A percentile compares a stretch with the other conserved stretches of the same genome.
These are phyloP conservation scores for Sus cebifrons DNA, from an alignment of 2,797 vertebrate species.

Conservation along the genomic window DNA sequence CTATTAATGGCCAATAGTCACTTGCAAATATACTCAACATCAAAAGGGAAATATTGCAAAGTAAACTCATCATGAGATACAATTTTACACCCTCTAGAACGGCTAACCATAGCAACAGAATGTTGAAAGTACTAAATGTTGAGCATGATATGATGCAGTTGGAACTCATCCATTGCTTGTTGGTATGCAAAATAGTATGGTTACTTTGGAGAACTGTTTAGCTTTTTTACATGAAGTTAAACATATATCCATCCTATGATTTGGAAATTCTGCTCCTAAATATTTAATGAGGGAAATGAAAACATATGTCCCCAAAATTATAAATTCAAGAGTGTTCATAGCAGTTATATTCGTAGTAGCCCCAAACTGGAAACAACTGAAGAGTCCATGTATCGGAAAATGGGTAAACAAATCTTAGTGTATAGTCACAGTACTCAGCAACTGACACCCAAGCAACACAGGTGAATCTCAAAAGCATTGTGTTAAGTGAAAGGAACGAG, in stretches of 20 bases:
- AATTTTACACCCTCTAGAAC: background rate
- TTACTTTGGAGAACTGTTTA: background rate
- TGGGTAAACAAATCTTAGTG: background rate
- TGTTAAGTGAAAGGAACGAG: background rate
- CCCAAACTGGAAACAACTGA: background rate
- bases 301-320: background rate
- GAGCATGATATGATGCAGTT: background rate
- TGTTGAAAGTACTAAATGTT: background rate
- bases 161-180: background rate
- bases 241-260: background rate
- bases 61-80: background rate
- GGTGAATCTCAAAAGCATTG: background rate
- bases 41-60: background rate
- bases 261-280: background rate
- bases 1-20: background rate
- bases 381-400: background rate
- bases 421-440: background rate
- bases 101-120: background rate
- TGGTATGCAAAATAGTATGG: background rate
- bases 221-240: background rate
- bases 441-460: background rate
- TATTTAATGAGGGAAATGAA: constrained; percentile 20
- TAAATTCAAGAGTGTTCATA: background rate
- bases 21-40: background rate
- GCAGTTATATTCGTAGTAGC: background rate